These are phyloP conservation scores for Lynx canadensis DNA, from an alignment of 2,113 vertebrate species.

Conservation along the genomic window DNA sequence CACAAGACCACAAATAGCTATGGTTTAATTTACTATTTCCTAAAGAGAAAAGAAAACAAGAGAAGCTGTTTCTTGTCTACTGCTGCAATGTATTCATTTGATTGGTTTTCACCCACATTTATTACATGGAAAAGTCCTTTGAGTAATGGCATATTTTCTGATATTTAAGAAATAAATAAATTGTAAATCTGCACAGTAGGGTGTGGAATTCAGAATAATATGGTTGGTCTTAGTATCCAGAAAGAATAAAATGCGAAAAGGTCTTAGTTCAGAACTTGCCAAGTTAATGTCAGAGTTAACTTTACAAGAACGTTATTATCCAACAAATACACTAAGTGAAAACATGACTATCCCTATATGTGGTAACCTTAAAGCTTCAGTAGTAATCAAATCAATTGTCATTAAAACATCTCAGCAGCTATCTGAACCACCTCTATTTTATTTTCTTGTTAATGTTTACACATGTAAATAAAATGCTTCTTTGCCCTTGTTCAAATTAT, in stretches of 20 bases:
- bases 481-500: conserved; percentile 78
- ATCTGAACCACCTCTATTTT: not conserved
- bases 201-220: conserved; percentile 60
- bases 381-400: conserved; percentile 33
- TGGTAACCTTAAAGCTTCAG: conserved; percentile 51
- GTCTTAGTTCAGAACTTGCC: conserved; percentile 69
- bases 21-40: conserved; percentile 35
- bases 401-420: conserved; percentile 12
- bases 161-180: conserved; percentile 74
- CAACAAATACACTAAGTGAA: conserved; percentile 15
- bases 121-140: conserved; percentile 33
- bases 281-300: conserved; percentile 52
- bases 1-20: conserved; percentile 18
- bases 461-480: conserved; percentile 9
- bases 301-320: conserved; percentile 40
- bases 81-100: conserved; percentile 53
- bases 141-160: conserved; percentile 62
- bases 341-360: not conserved
- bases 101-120: conserved; percentile 64
- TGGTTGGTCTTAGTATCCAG: conserved; percentile 55
- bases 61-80: conserved; percentile 6
- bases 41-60: conserved; percentile 44
- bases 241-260: conserved; percentile 61
- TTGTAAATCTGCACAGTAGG: conserved; percentile 49
- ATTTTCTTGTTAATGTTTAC: conserved; percentile 25